phyloP scores from a whole-genome alignment of 2,797 vertebrate species.

The Pterois miles region DNA sequence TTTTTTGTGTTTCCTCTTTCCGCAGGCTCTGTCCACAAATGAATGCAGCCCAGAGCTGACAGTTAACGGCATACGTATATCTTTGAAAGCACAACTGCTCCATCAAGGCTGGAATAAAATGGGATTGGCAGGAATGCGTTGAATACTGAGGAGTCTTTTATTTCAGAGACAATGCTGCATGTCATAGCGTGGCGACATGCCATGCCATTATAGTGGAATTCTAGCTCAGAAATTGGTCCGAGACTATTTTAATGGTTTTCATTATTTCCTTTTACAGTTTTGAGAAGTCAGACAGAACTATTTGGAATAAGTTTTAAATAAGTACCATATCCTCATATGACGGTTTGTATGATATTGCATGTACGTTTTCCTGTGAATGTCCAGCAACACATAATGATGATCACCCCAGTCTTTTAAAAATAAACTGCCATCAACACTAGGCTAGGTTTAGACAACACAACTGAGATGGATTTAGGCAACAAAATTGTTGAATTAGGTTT shows the following conservation, averaged over 20 bases:
- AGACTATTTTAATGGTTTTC: not conserved
- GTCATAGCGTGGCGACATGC: not conserved
- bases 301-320: not conserved
- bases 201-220: not conserved
- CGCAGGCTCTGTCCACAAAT: constrained; percentile 37
- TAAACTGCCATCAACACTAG: no score
- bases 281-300: not conserved
- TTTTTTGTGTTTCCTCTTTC: constrained; percentile 48
- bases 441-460: no score
- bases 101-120: constrained; percentile 29
- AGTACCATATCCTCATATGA: not conserved
- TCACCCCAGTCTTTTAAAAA: no score
- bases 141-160: not conserved
- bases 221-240: not conserved
- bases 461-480: no score
- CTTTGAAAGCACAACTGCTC: constrained; percentile 45
- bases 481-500: no score
- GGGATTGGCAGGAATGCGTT: constrained; percentile 22
- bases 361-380: no score
- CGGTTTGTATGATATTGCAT: no score
- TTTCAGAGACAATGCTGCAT: constrained; percentile 4
- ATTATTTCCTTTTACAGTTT: not conserved
- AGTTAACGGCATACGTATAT: constrained; percentile 18
- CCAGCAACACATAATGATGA: no score
- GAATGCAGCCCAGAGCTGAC: constrained; percentile 39